phyloP scores from a whole-genome alignment of 2,797 vertebrate genomes.

The Typhlichthys subterraneus region DNA sequence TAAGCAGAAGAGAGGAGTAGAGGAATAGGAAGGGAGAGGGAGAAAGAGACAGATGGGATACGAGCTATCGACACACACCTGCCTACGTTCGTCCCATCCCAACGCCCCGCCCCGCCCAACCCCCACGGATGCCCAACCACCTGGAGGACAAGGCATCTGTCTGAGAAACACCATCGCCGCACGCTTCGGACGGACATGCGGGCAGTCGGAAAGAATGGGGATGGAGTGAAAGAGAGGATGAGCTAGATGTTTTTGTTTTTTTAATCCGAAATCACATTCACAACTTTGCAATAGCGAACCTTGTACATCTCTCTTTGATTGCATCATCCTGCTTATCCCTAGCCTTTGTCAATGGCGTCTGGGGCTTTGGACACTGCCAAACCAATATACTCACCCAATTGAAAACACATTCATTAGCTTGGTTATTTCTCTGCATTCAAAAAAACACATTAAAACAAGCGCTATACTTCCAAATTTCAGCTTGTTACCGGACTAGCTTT shows the following conservation, averaged over 20 bases:
- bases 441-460: constrained; percentile 10
- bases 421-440: constrained; percentile 62
- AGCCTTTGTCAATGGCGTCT: constrained; percentile 76
- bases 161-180: constrained; percentile 19
- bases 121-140: constrained; percentile 26
- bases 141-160: constrained; percentile 37
- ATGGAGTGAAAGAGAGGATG: constrained; percentile 49
- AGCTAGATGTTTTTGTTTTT: constrained; percentile 72
- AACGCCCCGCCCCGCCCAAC: constrained; percentile 33
- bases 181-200: constrained; percentile 21
- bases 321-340: constrained; percentile 76
- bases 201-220: constrained; percentile 46
- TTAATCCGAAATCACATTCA: constrained; percentile 68
- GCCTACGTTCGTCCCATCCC: constrained; percentile 55
- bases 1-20: constrained; percentile 44
- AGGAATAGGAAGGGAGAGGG: constrained; percentile 38
- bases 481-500: constrained; percentile 44
- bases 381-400: constrained; percentile 57
- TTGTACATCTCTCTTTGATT: constrained; percentile 63
- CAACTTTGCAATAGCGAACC: constrained; percentile 50
- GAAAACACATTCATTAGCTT: constrained; percentile 37
- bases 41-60: constrained; percentile 35
- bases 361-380: constrained; percentile 82
- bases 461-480: constrained; percentile 49
- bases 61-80: constrained; percentile 67